A percentile compares a stretch with the other conserved stretches of the same genome.
Conservation (phyloP, 1,140 invertebrate genomes). For the Magallana ariakensis region DNA sequence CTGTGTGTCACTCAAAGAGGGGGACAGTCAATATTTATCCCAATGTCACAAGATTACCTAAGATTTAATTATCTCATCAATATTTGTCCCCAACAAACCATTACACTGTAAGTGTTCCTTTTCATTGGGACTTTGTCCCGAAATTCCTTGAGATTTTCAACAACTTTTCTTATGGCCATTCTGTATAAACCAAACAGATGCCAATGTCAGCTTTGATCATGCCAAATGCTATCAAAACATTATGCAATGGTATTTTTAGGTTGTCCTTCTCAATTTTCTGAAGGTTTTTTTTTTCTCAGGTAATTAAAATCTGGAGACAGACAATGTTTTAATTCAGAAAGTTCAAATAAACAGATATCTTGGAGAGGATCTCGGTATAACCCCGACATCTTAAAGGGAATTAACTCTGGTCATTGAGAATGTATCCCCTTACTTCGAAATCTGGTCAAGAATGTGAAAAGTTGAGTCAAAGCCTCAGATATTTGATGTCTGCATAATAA, state of each 20-base stretch:
- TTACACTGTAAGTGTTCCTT: not conserved
- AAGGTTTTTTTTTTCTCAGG: not conserved
- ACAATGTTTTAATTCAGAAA: not conserved
- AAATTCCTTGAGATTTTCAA: not conserved
- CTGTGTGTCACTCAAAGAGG: not conserved
- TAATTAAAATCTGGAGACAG: not conserved
- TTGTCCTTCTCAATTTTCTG: not conserved
- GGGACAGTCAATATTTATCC: slow-evolving; percentile 1
- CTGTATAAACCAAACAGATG: not conserved
- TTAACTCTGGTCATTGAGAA: slow-evolving; percentile 1
- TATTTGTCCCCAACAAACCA: slow-evolving; percentile 24
- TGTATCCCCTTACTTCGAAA: not conserved
- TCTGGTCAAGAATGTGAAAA: not conserved
- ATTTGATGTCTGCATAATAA: slow-evolving; percentile 16
- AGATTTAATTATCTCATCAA: slow-evolving; percentile 24
- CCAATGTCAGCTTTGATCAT: not conserved
- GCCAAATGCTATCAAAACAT: not conserved
- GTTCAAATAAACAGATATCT: slow-evolving; percentile 31
- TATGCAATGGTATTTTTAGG: not conserved
- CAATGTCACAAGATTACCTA: slow-evolving; percentile 21
- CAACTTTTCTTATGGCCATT: not conserved
- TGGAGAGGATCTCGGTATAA: not conserved
- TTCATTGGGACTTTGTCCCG: not conserved
- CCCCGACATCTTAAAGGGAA: not conserved
- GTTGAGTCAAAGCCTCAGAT: not conserved